Evolutionary conservation across 2,888 invertebrate species (phyloP).

Genomic region (Xiphydria camelus): DNA sequence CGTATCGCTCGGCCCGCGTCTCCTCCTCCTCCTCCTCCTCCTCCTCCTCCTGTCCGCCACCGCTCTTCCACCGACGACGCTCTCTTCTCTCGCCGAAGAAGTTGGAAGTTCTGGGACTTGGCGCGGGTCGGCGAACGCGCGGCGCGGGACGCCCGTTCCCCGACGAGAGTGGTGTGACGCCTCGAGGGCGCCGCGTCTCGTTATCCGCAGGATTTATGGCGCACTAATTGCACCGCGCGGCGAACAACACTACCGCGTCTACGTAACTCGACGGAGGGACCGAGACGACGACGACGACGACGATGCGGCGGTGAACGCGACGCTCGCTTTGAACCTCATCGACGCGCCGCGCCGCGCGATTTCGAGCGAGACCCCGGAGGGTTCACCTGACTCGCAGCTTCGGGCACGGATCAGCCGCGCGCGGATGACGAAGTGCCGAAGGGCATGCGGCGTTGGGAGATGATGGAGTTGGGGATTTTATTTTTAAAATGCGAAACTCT

Average conservation of each 20-base stretch:
- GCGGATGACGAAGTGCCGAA: no score
- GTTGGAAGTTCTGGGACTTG: constrained; percentile 34
- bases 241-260: constrained; percentile 43
- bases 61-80: no score
- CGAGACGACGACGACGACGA: constrained; percentile 6
- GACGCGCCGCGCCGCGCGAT: constrained; percentile 2
- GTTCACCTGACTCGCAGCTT: no score
- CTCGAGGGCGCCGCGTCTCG: constrained; percentile 56
- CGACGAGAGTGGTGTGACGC: constrained; percentile 47
- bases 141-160: no score
- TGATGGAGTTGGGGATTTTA: no score
- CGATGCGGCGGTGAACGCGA: no score
- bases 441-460: no score
- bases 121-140: constrained; percentile 37
- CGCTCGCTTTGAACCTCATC: no score
- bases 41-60: neutral
- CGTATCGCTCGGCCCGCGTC: neutral
- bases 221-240: constrained; percentile 53
- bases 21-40: neutral
- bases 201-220: constrained; percentile 54
- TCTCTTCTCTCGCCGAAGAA: neutral
- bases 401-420: no score
- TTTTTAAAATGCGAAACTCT: no score
- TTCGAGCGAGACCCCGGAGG: no score
- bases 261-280: constrained; percentile 22